These are phyloP conservation scores for Carassius carassius DNA, from an alignment of 2,113 vertebrate species.

Conservation along the genomic window DNA sequence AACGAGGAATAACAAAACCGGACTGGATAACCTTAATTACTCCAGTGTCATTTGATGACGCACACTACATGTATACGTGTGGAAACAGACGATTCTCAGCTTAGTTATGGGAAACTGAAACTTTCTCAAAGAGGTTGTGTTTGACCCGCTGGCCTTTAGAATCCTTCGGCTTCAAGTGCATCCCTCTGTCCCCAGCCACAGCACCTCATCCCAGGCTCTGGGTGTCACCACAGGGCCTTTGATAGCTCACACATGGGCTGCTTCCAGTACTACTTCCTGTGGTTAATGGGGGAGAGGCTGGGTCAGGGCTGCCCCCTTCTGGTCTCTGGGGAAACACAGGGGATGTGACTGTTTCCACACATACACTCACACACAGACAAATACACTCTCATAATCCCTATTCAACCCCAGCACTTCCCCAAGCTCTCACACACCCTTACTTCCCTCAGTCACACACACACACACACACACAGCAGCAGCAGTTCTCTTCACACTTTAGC, in stretches of 20 bases:
- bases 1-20: background rate
- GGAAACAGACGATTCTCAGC: conserved; percentile 8
- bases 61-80: conserved; percentile 36
- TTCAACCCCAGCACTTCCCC: background rate
- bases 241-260: conserved; percentile 52
- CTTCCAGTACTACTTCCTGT: conserved; percentile 52
- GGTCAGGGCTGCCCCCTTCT: conserved; percentile 50
- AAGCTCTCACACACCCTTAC: conserved; percentile 9
- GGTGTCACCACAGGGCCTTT: conserved; percentile 49
- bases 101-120: conserved; percentile 50
- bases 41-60: conserved; percentile 42
- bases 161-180: conserved; percentile 26
- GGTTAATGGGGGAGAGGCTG: conserved; percentile 44
- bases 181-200: conserved; percentile 17
- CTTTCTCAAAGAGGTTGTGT: conserved; percentile 49
- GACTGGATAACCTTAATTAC: background rate
- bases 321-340: conserved; percentile 59
- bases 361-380: conserved; percentile 28
- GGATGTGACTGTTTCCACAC: conserved; percentile 63
- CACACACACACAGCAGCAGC: conserved; percentile 19
- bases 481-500: conserved; percentile 31
- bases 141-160: conserved; percentile 40
- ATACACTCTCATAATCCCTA: conserved; percentile 3
- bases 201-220: conserved; percentile 31
- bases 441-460: background rate